These are phyloP conservation scores for Callyntrura sp. DNA, from an alignment of 2,888 invertebrate species.

Conservation along the genomic window DNA sequence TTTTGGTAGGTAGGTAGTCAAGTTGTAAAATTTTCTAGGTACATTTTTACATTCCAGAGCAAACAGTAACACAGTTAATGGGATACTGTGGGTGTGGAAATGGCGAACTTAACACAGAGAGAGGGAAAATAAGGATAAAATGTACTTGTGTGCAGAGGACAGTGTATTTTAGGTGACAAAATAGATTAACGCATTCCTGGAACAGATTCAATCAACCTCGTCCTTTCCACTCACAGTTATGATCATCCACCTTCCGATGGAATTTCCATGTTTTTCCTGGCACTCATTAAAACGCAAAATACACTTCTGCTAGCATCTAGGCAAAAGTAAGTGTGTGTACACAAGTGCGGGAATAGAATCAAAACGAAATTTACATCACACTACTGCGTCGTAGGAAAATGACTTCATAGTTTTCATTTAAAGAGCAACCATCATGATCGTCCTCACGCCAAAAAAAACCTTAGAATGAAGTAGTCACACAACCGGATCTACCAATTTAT, in stretches of 20 bases:
- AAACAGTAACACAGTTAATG: not conserved
- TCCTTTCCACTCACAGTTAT: constrained; percentile 33
- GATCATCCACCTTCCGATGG: constrained; percentile 10
- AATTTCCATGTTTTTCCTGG: constrained; percentile 1
- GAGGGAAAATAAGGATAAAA: not conserved
- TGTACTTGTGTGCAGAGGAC: not conserved
- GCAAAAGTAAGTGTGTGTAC: too few relatives aligned
- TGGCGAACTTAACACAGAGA: too few relatives aligned
- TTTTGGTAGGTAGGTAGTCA: too few relatives aligned
- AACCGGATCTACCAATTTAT: too few relatives aligned
- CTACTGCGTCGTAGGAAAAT: too few relatives aligned
- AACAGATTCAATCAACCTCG: constrained; percentile 48
- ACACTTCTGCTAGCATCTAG: too few relatives aligned
- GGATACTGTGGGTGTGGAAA: not conserved
- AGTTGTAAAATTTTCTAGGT: too few relatives aligned
- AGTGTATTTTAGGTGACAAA: not conserved
- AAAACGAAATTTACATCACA: too few relatives aligned
- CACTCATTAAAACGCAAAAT: not conserved
- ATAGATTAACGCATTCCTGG: constrained; percentile 23
- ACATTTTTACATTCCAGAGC: too few relatives aligned
- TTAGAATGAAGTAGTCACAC: not conserved
- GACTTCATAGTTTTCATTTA: too few relatives aligned
- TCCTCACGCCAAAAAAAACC: too few relatives aligned
- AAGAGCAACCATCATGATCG: too few relatives aligned
- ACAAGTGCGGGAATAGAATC: not conserved